Percentiles rank a stretch among this genome's conserved stretches.
These are phyloP conservation scores for Hyles vespertilio DNA, from an alignment of 1,140 invertebrate species.

Conservation along the genomic window DNA sequence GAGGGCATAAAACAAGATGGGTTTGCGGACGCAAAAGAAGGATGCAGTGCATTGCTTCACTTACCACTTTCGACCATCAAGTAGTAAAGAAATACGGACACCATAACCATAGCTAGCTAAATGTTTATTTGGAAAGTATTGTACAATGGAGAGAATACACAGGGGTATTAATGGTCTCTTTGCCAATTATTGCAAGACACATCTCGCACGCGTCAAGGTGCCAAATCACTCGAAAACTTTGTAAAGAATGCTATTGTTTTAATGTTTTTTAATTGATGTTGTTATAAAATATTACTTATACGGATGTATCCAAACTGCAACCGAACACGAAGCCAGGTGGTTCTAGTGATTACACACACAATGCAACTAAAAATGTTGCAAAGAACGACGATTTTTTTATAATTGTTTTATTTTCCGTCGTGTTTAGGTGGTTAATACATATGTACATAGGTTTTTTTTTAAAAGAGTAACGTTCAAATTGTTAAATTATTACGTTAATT, in stretches of 20 bases:
- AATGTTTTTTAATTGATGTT: too few species aligned
- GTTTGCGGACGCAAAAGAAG: conserved; percentile 46
- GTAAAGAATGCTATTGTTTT: too few species aligned
- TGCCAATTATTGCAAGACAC: too few species aligned
- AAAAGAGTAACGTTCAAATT: too few species aligned
- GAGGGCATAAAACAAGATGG: conserved; percentile 36
- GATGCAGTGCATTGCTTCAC: conserved; percentile 40
- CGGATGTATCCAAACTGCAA: too few species aligned
- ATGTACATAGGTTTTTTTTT: too few species aligned
- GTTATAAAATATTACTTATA: too few species aligned
- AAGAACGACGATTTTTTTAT: background rate
- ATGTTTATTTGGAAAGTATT: background rate
- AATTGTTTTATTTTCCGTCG: background rate
- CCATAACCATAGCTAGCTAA: conserved; percentile 37
- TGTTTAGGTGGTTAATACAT: background rate
- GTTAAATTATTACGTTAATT: too few species aligned
- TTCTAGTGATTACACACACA: background rate
- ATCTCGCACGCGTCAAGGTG: too few species aligned
- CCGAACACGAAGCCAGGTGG: background rate
- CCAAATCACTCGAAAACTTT: too few species aligned
- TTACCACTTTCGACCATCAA: conserved; percentile 35
- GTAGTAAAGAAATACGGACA: conserved; percentile 38
- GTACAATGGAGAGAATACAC: background rate
- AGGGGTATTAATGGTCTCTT: too few species aligned
- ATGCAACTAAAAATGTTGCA: background rate